A percentile compares a stretch with the other conserved stretches of the same genome.
These are phyloP conservation scores for Rhadina sibilatrix DNA, from an alignment of 2,113 vertebrate species.

Conservation along the genomic window DNA sequence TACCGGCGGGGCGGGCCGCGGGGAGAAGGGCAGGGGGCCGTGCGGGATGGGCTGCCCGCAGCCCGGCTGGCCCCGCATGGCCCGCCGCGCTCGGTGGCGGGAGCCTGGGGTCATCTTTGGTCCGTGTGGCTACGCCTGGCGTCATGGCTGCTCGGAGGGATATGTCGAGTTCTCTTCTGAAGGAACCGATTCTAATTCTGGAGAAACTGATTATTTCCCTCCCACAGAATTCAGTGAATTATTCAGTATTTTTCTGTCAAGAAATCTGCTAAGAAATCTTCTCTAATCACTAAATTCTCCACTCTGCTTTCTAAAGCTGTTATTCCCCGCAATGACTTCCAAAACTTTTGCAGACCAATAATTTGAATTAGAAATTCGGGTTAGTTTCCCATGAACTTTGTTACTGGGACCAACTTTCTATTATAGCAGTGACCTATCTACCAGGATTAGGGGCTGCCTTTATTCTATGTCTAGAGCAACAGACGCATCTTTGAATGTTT, in stretches of 20 bases:
- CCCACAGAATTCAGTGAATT: background rate
- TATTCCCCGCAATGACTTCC: background rate
- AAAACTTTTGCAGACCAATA: background rate
- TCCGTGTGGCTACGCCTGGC: rapidly evolving
- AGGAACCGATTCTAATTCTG: background rate
- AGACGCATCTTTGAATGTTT: background rate
- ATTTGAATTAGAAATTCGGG: background rate
- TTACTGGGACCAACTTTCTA: background rate
- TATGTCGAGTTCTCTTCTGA: rapidly evolving
- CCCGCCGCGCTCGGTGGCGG: background rate
- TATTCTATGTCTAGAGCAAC: rapidly evolving
- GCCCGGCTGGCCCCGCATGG: too few relatives aligned
- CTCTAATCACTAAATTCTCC: background rate
- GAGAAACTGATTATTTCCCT: background rate
- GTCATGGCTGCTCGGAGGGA: rapidly evolving
- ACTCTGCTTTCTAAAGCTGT: background rate
- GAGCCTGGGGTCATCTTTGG: rapidly evolving
- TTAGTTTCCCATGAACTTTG: background rate
- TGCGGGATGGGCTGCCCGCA: background rate
- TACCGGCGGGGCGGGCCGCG: background rate
- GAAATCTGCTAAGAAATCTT: background rate
- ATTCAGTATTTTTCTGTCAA: background rate
- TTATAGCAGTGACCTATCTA: background rate
- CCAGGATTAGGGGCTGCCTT: background rate
- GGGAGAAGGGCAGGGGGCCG: background rate